phyloP scores from a whole-genome alignment of 2,113 vertebrate genomes.

The Scartelaos histophorus region DNA sequence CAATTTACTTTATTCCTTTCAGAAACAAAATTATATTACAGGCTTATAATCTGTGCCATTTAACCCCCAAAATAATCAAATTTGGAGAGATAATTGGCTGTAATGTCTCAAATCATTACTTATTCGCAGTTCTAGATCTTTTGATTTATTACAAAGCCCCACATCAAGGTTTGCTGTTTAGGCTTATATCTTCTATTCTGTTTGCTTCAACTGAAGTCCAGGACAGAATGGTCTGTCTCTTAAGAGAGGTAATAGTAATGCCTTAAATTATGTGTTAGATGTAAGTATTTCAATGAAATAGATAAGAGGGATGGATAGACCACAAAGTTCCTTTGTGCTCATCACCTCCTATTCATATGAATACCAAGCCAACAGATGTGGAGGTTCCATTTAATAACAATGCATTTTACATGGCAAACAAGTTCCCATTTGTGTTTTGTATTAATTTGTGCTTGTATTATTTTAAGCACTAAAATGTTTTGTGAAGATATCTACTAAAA shows the following conservation, averaged over 20 bases:
- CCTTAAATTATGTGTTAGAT: conserved; percentile 49
- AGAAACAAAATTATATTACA: too few species aligned
- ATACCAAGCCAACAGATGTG: conserved; percentile 74
- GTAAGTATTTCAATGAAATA: conserved; percentile 48
- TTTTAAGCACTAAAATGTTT: neutral
- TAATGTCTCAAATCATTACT: too few species aligned
- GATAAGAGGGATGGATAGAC: conserved; percentile 34
- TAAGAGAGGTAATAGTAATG: conserved; percentile 43
- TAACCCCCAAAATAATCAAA: too few species aligned
- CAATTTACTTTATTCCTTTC: too few species aligned
- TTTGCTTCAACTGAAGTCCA: conserved; percentile 19
- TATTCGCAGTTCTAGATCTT: too few species aligned
- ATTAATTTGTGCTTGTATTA: neutral
- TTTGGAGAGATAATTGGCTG: too few species aligned
- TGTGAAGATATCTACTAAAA: neutral
- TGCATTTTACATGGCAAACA: conserved; percentile 1
- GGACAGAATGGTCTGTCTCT: conserved; percentile 1
- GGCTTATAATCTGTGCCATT: too few species aligned
- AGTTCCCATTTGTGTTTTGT: neutral
- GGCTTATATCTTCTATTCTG: conserved; percentile 55
- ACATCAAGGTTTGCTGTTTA: conserved; percentile 27
- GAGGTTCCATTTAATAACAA: conserved; percentile 1
- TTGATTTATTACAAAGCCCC: too few species aligned
- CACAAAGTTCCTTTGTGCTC: conserved; percentile 35
- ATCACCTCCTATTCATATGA: conserved; percentile 69